phyloP scores from a whole-genome alignment of 2,113 vertebrate species.

The Butorides virescens region DNA sequence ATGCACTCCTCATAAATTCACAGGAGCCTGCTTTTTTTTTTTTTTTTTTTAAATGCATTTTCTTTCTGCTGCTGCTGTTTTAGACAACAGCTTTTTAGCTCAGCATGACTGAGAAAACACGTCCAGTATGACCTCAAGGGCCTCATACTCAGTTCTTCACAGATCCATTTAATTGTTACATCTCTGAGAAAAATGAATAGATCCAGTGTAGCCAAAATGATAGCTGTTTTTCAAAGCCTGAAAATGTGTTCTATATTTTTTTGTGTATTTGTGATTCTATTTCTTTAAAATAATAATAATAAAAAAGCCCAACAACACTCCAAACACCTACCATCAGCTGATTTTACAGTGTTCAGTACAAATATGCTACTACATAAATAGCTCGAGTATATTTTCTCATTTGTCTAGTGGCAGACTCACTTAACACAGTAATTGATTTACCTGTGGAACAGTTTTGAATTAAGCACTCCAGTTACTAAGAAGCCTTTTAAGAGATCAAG shows the following conservation, averaged over 20 bases:
- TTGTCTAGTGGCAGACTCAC: constrained; percentile 12
- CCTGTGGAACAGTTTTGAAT: constrained; percentile 45
- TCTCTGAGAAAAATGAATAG: constrained; percentile 57
- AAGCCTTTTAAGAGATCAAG: constrained; percentile 7
- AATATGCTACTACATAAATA: background rate
- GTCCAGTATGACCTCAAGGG: constrained; percentile 72
- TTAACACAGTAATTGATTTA: constrained; percentile 58
- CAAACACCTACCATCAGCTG: background rate
- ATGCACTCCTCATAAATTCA: constrained; percentile 87
- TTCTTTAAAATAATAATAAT: background rate
- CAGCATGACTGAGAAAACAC: constrained; percentile 75
- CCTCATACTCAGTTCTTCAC: constrained; percentile 57
- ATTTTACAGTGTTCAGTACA: background rate
- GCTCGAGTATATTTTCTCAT: background rate
- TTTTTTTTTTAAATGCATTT: constrained; percentile 75
- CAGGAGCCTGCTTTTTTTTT: constrained; percentile 48
- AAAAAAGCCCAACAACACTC: fast-evolving
- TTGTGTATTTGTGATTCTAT: background rate
- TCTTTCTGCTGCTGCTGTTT: constrained; percentile 71
- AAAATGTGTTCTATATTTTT: constrained; percentile 20
- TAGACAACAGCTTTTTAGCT: constrained; percentile 81
- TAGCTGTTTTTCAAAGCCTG: background rate
- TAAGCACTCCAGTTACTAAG: constrained; percentile 42
- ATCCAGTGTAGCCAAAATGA: constrained; percentile 21
- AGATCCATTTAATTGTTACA: constrained; percentile 72